Base-by-base conservation (phyloP, 2,797 vertebrate species). In the Pangasius mekongensis region DNA sequence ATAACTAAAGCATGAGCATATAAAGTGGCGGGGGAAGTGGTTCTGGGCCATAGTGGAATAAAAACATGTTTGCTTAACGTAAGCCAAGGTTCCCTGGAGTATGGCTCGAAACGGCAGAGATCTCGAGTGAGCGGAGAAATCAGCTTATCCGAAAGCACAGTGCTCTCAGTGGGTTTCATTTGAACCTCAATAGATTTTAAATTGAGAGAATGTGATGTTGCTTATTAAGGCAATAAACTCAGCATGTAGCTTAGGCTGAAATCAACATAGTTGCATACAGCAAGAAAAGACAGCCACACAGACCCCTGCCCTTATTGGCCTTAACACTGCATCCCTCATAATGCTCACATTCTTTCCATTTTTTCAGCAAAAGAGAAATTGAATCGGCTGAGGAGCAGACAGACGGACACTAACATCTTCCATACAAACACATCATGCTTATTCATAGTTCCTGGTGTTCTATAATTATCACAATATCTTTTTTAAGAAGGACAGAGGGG, bases 301-400 rank as follows among this genome's bases (percentile, higher is more conserved):
- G 36, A 62, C 80, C 58, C 80, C 7, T 71, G 67, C 3, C 47
- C 86, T 80, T 67, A 80, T 10, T 82, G 33, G 7, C 33, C 56
- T 47, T 92, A 90, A 92, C 62, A 52, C 14, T 8, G 87, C 91
- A 89, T 94, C 92, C 91, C 92, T 93, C 87, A 92, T 91, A 86
- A 93, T 87, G 90, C 91, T 89, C 86, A 83, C 93, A 95, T 93
- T 93, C 83, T 93, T 95, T 94, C 92, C 89, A 93, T 90, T 94
- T 95, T 95, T 94, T 95, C 94, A 95, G 94, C 93, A 92, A 94
- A 67, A 90, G 89, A 92, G 89, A 92, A 91, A 90, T 71, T 87
- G 67, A 89, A 87, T 86, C 8, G 83, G 54, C 86, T 88, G 52
- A 81, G 92, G 82, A 89, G 86, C 66, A 74, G 67, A 89, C 89